These are phyloP conservation scores for Molanna angustata DNA, from an alignment of 2,888 invertebrate genomes.

Conservation along the genomic window DNA sequence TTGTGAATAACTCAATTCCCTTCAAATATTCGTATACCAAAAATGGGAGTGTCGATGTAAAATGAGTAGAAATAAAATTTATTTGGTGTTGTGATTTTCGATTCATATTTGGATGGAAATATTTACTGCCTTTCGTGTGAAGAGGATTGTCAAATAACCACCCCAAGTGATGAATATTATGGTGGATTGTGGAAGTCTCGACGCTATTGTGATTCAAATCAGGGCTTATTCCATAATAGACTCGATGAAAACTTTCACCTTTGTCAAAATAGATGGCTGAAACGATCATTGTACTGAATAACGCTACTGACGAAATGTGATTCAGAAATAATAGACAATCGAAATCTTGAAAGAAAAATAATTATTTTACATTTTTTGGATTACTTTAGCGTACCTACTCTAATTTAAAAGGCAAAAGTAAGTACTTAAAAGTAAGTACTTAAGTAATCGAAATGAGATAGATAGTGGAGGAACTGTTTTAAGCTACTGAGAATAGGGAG, in stretches of 20 bases:
- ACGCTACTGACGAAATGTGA: no score
- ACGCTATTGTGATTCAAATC: constrained; percentile 18
- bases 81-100: constrained; percentile 6
- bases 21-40: neutral
- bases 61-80: neutral
- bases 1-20: neutral
- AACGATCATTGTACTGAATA: no score
- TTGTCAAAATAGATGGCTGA: no score
- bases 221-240: constrained; percentile 1
- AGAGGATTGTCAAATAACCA: constrained; percentile 13
- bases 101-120: constrained; percentile 11
- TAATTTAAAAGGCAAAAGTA: no score
- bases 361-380: no score
- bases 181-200: constrained; percentile 1
- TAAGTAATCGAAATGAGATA: no score
- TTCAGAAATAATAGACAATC: no score
- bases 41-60: neutral
- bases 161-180: constrained; percentile 11
- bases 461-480: no score
- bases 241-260: constrained; percentile 1
- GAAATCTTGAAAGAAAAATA: no score
- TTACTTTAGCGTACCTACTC: no score
- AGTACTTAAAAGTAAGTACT: no score
- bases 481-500: no score
- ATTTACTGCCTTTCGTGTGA: constrained; percentile 8